Evolutionary conservation across 2,888 invertebrate genomes (phyloP).

Genomic region (Morpho helenor): DNA sequence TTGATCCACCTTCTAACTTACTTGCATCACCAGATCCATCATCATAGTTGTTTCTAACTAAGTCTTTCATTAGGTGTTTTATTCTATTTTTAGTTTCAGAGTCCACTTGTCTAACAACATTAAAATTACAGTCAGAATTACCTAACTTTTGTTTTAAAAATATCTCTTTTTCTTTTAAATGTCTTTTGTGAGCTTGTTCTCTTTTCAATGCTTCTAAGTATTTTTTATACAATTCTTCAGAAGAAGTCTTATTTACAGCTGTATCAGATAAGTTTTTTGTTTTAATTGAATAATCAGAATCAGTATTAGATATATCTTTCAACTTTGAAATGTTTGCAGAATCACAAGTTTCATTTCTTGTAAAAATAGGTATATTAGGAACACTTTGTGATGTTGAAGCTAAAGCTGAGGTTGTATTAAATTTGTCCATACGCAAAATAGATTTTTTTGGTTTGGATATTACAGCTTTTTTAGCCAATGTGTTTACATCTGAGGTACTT

Average conservation of each 20-base stretch:
- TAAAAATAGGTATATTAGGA: conserved; percentile 54
- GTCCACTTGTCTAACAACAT: conserved; percentile 36
- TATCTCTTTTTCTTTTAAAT: conserved; percentile 60
- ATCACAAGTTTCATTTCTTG: conserved; percentile 42
- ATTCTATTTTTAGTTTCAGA: conserved; percentile 45
- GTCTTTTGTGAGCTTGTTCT: conserved; percentile 60
- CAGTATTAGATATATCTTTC: conserved; percentile 43
- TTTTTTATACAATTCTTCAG: conserved; percentile 62
- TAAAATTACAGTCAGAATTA: conserved; percentile 50
- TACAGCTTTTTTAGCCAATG: conserved; percentile 41
- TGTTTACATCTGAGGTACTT: conserved; percentile 63
- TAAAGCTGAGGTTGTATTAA: conserved; percentile 48
- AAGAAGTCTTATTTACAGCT: conserved; percentile 52
- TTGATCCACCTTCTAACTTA: conserved; percentile 56
- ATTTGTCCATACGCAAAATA: conserved; percentile 59
- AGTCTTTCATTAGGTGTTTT: conserved; percentile 62
- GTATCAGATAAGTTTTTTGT: conserved; percentile 52
- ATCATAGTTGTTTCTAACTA: conserved; percentile 65
- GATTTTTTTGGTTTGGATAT: conserved; percentile 57
- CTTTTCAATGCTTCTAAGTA: conserved; percentile 60
- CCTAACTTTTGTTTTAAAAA: conserved; percentile 65
- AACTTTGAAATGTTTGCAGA: conserved; percentile 36
- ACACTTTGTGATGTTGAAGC: conserved; percentile 69
- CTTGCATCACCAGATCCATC: conserved; percentile 73
- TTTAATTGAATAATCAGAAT: conserved; percentile 57